Base-by-base conservation (phyloP, 2,888 invertebrate species). In the Epirrhoe alternata region DNA sequence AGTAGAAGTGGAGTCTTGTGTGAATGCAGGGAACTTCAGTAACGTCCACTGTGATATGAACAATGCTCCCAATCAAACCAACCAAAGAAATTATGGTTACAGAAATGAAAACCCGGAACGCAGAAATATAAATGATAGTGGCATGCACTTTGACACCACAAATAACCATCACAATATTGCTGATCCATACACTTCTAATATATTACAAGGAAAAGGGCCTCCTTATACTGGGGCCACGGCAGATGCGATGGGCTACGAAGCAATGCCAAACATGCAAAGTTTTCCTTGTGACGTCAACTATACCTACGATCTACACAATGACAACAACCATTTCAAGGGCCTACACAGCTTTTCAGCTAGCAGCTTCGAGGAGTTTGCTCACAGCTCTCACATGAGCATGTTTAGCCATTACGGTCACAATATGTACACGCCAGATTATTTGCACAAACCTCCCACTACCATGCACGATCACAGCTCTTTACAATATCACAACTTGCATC, bases 1-100 rank as follows among this genome's bases (percentile, higher is more conserved):
- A 77, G 88, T 94, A 54, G 95, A 95, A 82, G 94, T 95, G 64
- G 95, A 94, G 82, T 94, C 95, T 51, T 96, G 96, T 83, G 94
- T 95, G 17, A 95, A 95, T 81, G 88, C 94, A 66, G 95, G 95
- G 31, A 95, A 94, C 82, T 96, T 95, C 79, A 95, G 95, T 73
- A 95, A 95, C 83, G 91, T 96, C 57, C 96, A 96, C 81, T 96
- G 95, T 83, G 95, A 95, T 74, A 91, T 94, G 67, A 94, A 82
- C 71, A 85, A 76, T 70, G 52, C 80, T 45, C 61, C 71, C 64
- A 61, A 71, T 49, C 85, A 83, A 69, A 80, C 69, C 61, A 79
- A 66, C 60, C 83, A 82, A 69, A 82, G 81, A 52, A 79, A 77
- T 61, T 92, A 88, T 72, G 82, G 77, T 45, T 92, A 88, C 72